These are phyloP conservation scores for Dicaeum eximium DNA, from an alignment of 2,113 vertebrate genomes.

Conservation along the genomic window DNA sequence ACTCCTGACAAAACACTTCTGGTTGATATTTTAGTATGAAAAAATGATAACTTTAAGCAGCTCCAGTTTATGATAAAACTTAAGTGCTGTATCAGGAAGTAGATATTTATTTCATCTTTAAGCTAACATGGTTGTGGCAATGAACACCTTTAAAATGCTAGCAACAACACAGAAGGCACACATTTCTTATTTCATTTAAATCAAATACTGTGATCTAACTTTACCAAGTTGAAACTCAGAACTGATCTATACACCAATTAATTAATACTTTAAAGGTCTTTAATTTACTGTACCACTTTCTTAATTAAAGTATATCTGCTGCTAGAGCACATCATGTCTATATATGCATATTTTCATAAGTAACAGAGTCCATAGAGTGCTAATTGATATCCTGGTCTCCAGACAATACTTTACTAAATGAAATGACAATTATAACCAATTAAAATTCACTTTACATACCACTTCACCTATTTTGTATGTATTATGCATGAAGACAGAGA, in stretches of 20 bases:
- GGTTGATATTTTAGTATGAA: background rate
- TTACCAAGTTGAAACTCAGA: slow-evolving; percentile 63
- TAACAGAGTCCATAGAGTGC: slow-evolving; percentile 80
- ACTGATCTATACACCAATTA: slow-evolving; percentile 73
- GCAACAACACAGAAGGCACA: background rate
- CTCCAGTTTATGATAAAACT: background rate
- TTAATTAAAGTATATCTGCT: slow-evolving; percentile 82
- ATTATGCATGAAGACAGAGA: slow-evolving; percentile 83
- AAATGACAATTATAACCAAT: slow-evolving; percentile 89
- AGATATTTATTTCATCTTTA: background rate
- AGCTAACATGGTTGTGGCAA: background rate
- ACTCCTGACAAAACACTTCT: slow-evolving; percentile 37
- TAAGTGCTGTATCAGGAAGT: background rate
- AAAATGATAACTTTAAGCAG: background rate
- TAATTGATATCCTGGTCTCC: slow-evolving; percentile 87
- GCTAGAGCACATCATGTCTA: slow-evolving; percentile 72
- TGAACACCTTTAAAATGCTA: background rate
- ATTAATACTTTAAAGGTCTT: slow-evolving; percentile 83
- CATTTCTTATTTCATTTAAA: slow-evolving; percentile 47
- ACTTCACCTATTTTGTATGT: slow-evolving; percentile 84
- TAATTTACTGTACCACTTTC: slow-evolving; percentile 80
- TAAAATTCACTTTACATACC: slow-evolving; percentile 88
- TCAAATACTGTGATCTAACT: slow-evolving; percentile 47
- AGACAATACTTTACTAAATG: slow-evolving; percentile 88
- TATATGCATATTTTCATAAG: slow-evolving; percentile 84